Base-by-base conservation (phyloP, 2,888 invertebrate species). In the Steinernema carpocapsae region DNA sequence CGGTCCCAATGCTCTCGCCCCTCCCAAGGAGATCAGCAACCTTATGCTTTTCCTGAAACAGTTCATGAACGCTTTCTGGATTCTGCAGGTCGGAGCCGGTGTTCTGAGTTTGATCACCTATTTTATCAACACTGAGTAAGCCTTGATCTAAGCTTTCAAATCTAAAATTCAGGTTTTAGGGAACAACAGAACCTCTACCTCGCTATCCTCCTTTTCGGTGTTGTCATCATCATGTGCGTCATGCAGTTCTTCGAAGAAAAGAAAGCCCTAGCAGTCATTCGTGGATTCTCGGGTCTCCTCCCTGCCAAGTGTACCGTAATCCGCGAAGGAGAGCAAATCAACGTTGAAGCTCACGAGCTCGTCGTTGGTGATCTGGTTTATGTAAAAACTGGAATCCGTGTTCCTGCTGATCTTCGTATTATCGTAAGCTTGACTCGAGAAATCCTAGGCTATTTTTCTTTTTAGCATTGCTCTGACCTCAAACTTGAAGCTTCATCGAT, bases 401-500 rank as follows among this genome's bases (percentile, higher is more conserved):
- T 84, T 1, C 84, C 84, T 46, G 84, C 84, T 45, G 84, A 84
- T 72, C 75, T 77, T 32, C 72, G 82, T 51, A 64, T 82, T 48
- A 77, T 83, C 26, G 78, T 75, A 51, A 74, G 78, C 56, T 43
- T 19, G 46, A 32, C 29, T 22, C 37, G 10, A 6, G 4, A 37
- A 10, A 24, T 76, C 24, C 37, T 45, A 22, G 17, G 42, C 46
- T 6, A 17, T 32, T 22, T 48, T n/a, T n/a, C 24, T n/a, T 64
- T 79, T 75, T 70, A 79, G 74, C 71, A 64, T 4, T 79, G 82
- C 74, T 76, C 79, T 10, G 78, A 84, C 64, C 76, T 84, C 72
- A 80, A 81, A 70, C 74, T 84, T 72, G 84, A 84, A 56, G 81
- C 84, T 2, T 82, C 82, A 17, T 81, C 83, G 0, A 81, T 84